Percentiles rank a stretch among this genome's conserved stretches.
phyloP scores from a whole-genome alignment of 2,888 invertebrate species.

The Drosophila lacicola region DNA sequence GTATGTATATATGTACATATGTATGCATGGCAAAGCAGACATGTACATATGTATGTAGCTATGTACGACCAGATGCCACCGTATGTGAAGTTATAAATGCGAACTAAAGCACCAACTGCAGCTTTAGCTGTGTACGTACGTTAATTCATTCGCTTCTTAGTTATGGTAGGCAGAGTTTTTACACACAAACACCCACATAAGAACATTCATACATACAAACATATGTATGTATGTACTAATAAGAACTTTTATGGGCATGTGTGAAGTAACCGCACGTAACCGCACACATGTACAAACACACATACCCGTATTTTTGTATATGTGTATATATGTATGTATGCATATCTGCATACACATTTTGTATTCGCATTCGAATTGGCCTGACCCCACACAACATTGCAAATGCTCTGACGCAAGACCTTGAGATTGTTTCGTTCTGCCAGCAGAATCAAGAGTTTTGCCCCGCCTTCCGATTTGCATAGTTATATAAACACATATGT shows the following conservation, averaged over 20 bases:
- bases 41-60: not conserved
- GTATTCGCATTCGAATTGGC: conserved; percentile 48
- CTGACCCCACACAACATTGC: conserved; percentile 76
- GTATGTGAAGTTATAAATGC: conserved; percentile 58
- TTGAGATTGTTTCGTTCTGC: conserved; percentile 53
- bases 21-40: conserved; percentile 32
- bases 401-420: conserved; percentile 61
- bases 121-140: conserved; percentile 18
- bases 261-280: no score
- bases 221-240: no score
- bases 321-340: conserved; percentile 1
- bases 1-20: not conserved
- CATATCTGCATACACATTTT: conserved; percentile 1
- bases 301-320: conserved; percentile 1
- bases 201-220: not conserved
- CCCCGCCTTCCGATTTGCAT: conserved; percentile 3
- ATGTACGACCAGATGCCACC: conserved; percentile 14
- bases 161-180: not conserved
- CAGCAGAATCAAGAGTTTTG: conserved; percentile 10
- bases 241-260: no score
- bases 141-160: conserved; percentile 47
- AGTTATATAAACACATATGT: conserved; percentile 2
- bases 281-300: conserved; percentile 3
- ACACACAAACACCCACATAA: conserved; percentile 3
- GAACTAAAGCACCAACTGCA: conserved; percentile 36